Evolutionary conservation across 2,797 vertebrate genomes (phyloP).

Genomic region (Scomberomorus guttatus): DNA sequence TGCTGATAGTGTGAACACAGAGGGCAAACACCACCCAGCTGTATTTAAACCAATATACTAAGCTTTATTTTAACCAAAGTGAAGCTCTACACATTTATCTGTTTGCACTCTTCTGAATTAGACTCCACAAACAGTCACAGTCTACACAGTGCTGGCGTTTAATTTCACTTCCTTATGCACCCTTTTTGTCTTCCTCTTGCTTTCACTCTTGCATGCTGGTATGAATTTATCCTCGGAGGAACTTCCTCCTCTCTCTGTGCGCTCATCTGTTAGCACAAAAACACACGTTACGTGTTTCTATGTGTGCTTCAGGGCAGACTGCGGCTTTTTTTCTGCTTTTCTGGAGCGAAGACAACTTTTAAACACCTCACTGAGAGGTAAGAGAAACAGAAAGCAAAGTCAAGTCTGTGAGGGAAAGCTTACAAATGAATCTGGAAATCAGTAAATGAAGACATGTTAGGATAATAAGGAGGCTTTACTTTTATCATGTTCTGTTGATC

Average conservation of each 20-base stretch:
- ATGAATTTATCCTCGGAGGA: background rate
- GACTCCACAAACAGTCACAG: background rate
- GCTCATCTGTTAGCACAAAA: background rate
- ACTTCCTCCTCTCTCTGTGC: constrained; percentile 12
- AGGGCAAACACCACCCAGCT: background rate
- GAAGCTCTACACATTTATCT: too few species aligned
- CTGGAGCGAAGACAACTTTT: background rate
- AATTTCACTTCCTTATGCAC: constrained; percentile 44
- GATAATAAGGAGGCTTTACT: background rate
- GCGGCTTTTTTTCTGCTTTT: background rate
- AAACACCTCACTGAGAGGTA: background rate
- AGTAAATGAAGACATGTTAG: too few species aligned
- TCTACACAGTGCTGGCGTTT: background rate
- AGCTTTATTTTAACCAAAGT: too few species aligned
- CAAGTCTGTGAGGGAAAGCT: background rate
- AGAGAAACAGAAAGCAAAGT: background rate
- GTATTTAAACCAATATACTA: too few species aligned
- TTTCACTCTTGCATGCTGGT: constrained; percentile 9
- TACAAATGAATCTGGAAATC: background rate
- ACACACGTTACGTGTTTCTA: background rate
- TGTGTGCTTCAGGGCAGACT: background rate
- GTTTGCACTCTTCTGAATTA: background rate
- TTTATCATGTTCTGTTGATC: background rate
- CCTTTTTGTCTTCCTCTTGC: background rate
- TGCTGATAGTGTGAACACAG: too few species aligned